Conservation (phyloP, 2,113 vertebrate genomes). For the Laticauda laticaudata region DNA sequence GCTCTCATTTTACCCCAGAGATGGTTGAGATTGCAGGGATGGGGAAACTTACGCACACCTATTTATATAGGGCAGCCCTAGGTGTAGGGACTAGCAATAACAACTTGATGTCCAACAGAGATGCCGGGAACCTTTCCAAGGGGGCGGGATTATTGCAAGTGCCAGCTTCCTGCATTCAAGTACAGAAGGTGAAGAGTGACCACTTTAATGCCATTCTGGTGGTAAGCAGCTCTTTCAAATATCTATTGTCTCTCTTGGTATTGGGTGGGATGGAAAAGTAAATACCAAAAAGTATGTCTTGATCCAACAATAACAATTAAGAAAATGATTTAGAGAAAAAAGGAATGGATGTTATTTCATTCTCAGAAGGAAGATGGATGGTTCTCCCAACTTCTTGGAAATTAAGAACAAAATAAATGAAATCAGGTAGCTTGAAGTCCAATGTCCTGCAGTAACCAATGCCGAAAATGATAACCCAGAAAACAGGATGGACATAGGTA, state of each 20-base stretch:
- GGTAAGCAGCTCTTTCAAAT: conserved; percentile 61
- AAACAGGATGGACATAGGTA: not conserved
- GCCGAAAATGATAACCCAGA: not conserved
- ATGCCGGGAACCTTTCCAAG: conserved; percentile 53
- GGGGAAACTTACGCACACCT: conserved; percentile 72
- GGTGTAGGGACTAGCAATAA: conserved; percentile 58
- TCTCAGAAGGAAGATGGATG: not conserved
- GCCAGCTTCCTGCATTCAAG: conserved; percentile 65
- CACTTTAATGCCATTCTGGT: conserved; percentile 49
- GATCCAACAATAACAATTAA: not conserved
- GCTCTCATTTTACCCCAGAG: conserved; percentile 56
- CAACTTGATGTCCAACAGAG: conserved; percentile 49
- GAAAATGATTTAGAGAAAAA: not conserved
- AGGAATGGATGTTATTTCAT: not conserved
- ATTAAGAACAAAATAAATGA: not conserved
- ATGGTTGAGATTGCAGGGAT: conserved; percentile 68
- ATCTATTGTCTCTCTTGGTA: not conserved
- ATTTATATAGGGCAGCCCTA: conserved; percentile 65
- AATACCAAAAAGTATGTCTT: not conserved
- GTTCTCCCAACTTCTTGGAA: rapidly evolving
- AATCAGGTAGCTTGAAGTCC: not conserved
- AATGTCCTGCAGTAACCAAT: not conserved
- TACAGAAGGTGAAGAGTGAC: conserved; percentile 69
- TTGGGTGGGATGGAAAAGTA: not conserved
- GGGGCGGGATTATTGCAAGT: conserved; percentile 62